Conservation (phyloP, 1,140 invertebrate species). For the Lepidostoma basale region DNA sequence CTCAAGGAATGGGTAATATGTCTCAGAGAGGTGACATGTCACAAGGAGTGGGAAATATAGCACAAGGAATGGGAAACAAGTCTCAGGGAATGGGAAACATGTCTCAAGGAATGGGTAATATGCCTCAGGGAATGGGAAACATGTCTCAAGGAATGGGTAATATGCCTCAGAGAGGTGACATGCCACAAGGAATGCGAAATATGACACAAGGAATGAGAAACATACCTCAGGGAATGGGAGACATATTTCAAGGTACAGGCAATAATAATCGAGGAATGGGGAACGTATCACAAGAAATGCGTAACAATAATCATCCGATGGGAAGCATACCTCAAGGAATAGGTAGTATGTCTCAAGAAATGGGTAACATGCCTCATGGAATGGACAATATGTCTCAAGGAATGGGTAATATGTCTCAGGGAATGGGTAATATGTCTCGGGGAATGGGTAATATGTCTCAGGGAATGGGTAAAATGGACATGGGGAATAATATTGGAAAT, state of each 20-base stretch:
- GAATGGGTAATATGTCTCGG: background rate
- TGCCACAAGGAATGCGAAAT: background rate
- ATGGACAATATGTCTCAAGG: background rate
- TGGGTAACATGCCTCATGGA: background rate
- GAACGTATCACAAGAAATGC: background rate
- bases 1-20: background rate
- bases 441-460: background rate
- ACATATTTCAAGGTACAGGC: background rate
- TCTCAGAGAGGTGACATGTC: no score
- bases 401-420: constrained; percentile 1
- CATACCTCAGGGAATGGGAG: background rate
- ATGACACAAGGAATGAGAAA: background rate
- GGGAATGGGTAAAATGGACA: constrained; percentile 1
- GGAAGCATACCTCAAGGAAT: background rate
- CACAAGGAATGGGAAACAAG: background rate
- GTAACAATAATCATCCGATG: background rate
- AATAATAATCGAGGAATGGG: background rate
- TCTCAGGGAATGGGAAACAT: background rate
- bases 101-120: background rate
- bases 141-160: background rate
- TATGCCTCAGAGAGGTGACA: background rate
- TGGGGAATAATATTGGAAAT: background rate
- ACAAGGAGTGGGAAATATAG: background rate
- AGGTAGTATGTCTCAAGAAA: background rate
- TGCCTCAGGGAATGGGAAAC: background rate